Evolutionary conservation across 2,113 vertebrate species (phyloP), one percentile per base, ranked within the genome.

Genomic region (Garra rufa): DNA sequence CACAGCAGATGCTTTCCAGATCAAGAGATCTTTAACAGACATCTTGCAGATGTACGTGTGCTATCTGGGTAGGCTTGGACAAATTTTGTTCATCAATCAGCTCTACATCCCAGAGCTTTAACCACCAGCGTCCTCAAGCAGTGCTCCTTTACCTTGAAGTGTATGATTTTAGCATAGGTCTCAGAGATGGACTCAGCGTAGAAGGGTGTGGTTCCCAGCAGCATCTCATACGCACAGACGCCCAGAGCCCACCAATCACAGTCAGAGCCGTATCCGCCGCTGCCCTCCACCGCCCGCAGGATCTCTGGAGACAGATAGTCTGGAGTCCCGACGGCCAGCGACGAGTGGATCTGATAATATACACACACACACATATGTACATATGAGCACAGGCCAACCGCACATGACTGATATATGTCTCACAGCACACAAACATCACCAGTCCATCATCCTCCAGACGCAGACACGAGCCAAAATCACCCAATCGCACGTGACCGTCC

Each of bases 211-310:
- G 92, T 94, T 0, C 96, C 96, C 0, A 94, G 93, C 85, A 97
- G 92, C 96, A 97, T 97, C 86, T 97, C 96, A 1, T 94, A 97
- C 46, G 95, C 95, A 34, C 96, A 96, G 50, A 97, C 92, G 0
- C 97, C 97, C 81, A 97, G 88, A 0, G 96, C 95, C 97, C 97
- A 97, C 97, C 97, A 97, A 92, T 97, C 97, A 78, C 96, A 96
- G 84, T 97, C 96, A 0, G 91, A 89, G 5, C 97, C 96, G 1
- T 97, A 97, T 6, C 92, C 91, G 44, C 92, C 81, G 9, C 88
- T 83, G 1, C 94, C 93, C 13, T 96, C 95, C 10, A 97, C 93
- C 0, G 96, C 95, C 76, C 88, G 91, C 90, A 97, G 90, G 77
- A 97, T 96, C 93, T 97, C 96, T 0, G 97, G 97, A 74, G 96